These are phyloP conservation scores for Melitaea athalia DNA, from an alignment of 2,888 invertebrate genomes.

Conservation along the genomic window DNA sequence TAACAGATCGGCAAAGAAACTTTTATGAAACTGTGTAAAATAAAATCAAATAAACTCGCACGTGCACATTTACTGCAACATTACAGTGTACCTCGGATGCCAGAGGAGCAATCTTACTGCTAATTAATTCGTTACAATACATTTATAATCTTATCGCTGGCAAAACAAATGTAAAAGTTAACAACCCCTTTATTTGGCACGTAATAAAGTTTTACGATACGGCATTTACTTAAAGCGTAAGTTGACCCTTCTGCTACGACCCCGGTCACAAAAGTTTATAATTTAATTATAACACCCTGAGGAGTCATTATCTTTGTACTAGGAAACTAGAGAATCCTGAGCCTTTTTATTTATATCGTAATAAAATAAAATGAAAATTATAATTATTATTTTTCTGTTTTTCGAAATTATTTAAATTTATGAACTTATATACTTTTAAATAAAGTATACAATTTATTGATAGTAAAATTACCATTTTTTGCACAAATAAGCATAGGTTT, in stretches of 20 bases:
- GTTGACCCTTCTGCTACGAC: constrained; percentile 69
- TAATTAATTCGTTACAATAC: constrained; percentile 53
- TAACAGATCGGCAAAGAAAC: too few relatives aligned
- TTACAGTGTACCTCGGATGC: constrained; percentile 9
- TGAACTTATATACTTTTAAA: too few relatives aligned
- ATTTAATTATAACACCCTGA: constrained; percentile 79
- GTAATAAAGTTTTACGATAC: constrained; percentile 79
- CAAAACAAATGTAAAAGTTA: constrained; percentile 71
- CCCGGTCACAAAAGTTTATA: constrained; percentile 73
- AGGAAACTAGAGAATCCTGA: constrained; percentile 34
- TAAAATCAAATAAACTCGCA: neutral
- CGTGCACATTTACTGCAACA: neutral
- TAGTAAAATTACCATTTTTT: too few relatives aligned
- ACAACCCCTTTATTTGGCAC: constrained; percentile 79
- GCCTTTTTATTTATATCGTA: constrained; percentile 32
- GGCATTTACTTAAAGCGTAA: constrained; percentile 73
- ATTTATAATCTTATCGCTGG: constrained; percentile 62
- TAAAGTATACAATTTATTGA: too few relatives aligned
- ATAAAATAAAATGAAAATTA: neutral
- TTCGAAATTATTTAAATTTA: neutral
- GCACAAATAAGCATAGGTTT: too few relatives aligned
- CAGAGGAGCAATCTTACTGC: neutral
- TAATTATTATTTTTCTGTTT: too few relatives aligned
- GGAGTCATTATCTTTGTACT: constrained; percentile 63
- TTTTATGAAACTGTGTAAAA: too few relatives aligned